Percentiles rank a stretch among this genome's conserved stretches.
phyloP scores from a whole-genome alignment of 1,140 invertebrate species.

The Drosophila repletoides region DNA sequence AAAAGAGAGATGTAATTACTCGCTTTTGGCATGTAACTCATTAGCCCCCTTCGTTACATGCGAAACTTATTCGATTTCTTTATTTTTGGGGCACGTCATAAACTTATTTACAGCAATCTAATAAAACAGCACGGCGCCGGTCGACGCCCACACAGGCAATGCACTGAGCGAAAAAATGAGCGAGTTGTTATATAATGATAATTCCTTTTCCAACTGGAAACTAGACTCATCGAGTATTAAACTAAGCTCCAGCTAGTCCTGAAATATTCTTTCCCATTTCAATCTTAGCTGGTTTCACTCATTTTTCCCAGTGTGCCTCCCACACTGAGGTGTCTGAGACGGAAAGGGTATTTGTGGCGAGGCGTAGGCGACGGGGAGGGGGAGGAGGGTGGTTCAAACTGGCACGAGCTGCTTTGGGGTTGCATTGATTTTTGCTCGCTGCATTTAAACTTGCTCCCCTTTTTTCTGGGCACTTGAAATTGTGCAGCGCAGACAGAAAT shows the following conservation, averaged over 20 bases:
- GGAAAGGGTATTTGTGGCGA: no score
- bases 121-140: constrained; percentile 72
- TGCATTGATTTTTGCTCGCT: constrained; percentile 80
- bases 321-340: no score
- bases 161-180: neutral
- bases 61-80: constrained; percentile 9
- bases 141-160: constrained; percentile 47
- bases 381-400: neutral
- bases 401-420: constrained; percentile 59
- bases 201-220: no score
- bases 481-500: constrained; percentile 78
- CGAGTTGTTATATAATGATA: no score
- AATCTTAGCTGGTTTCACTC: no score
- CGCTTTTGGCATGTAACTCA: constrained; percentile 4
- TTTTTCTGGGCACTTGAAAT: constrained; percentile 61
- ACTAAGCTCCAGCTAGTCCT: neutral
- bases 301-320: no score
- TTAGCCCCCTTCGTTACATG: neutral
- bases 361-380: no score
- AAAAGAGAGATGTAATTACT: constrained; percentile 13
- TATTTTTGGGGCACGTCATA: constrained; percentile 61
- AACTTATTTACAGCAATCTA: constrained; percentile 79
- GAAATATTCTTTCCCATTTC: no score
- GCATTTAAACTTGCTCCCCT: constrained; percentile 81
- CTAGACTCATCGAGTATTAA: no score